These are phyloP conservation scores for Fregetta grallaria DNA, from an alignment of 2,113 vertebrate species.

Conservation along the genomic window DNA sequence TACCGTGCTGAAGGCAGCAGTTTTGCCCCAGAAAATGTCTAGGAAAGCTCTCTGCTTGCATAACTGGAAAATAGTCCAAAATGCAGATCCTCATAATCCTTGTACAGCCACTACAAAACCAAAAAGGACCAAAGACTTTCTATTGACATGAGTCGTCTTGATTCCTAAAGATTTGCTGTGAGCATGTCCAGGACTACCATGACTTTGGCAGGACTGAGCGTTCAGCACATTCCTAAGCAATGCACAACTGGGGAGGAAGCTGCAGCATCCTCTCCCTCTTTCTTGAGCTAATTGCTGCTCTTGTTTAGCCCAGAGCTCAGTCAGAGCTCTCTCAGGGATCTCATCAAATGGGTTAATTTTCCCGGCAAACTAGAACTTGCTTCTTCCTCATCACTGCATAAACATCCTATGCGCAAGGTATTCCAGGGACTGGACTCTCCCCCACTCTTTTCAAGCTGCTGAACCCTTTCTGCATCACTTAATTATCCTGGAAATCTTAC, in stretches of 20 bases:
- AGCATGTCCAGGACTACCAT: neutral
- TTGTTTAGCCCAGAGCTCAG: neutral
- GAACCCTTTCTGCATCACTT: neutral
- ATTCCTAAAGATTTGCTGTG: neutral
- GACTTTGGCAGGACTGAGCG: neutral
- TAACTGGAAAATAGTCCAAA: neutral
- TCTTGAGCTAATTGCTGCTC: neutral
- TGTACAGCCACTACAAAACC: neutral
- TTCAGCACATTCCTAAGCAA: neutral
- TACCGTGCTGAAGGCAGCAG: neutral
- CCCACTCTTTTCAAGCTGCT: neutral
- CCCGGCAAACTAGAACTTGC: neutral
- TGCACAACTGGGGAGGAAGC: neutral
- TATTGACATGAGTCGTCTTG: neutral
- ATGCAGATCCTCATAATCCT: neutral
- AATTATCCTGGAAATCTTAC: neutral
- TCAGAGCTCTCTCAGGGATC: neutral
- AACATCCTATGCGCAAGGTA: rapidly evolving
- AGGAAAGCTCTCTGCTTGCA: neutral
- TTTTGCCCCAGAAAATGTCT: neutral
- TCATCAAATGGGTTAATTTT: neutral
- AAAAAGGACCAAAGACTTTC: neutral
- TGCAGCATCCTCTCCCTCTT: neutral
- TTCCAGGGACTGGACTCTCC: neutral
- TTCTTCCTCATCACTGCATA: neutral